Evolutionary conservation across 1,140 invertebrate genomes (phyloP).

Genomic region (Oreohelix idahoensis): DNA sequence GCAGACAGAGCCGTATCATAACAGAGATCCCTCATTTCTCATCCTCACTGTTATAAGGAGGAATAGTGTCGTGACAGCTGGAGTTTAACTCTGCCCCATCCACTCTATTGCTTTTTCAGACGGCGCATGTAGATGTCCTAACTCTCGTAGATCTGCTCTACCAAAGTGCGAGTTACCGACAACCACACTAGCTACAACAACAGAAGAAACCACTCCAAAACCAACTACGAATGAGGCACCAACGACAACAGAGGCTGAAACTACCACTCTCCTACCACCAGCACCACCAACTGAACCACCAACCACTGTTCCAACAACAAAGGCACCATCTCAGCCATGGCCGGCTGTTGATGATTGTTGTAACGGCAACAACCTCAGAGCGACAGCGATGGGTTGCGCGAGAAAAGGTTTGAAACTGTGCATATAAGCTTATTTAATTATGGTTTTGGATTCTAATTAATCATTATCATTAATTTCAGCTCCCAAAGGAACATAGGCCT

Average conservation of each 20-base stretch:
- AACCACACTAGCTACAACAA: neutral
- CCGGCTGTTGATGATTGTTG: neutral
- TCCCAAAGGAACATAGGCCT: no score
- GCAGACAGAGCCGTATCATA: no score
- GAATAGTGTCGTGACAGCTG: no score
- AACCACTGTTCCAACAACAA: neutral
- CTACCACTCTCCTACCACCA: neutral
- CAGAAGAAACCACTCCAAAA: neutral
- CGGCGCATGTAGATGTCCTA: neutral
- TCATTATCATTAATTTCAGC: no score
- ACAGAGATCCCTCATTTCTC: no score
- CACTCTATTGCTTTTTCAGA: neutral
- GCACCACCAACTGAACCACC: neutral
- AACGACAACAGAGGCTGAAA: neutral
- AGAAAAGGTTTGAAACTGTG: neutral
- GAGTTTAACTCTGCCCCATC: no score
- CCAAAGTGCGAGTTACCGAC: neutral
- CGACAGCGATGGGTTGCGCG: neutral
- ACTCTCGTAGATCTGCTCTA: neutral
- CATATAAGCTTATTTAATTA: no score
- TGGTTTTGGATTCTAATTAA: no score
- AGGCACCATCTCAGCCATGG: neutral
- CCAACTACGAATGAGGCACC: neutral
- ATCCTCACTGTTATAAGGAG: no score
- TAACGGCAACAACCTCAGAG: neutral